Evolutionary conservation across 2,113 vertebrate genomes (phyloP).

Genomic region (Lycaon pictus): DNA sequence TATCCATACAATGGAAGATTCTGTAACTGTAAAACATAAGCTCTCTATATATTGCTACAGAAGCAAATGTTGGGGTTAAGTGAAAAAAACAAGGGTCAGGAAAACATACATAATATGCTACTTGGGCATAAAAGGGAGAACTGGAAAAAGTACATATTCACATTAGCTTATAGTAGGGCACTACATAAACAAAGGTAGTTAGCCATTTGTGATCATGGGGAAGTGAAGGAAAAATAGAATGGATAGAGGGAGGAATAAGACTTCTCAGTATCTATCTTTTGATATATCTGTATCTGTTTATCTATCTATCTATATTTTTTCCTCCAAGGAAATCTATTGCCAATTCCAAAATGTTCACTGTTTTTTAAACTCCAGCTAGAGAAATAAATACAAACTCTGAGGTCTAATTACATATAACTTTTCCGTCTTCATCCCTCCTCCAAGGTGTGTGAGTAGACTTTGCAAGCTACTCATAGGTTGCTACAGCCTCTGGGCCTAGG

Average conservation of each 20-base stretch:
- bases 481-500: neutral
- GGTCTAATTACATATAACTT: neutral
- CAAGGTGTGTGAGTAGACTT: neutral
- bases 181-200: neutral
- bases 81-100: neutral
- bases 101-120: neutral
- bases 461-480: neutral
- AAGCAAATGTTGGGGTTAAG: neutral
- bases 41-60: neutral
- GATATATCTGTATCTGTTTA: rapidly evolving
- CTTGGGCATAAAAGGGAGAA: neutral
- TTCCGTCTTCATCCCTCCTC: too few relatives aligned
- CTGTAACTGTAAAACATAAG: neutral
- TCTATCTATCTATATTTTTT: neutral
- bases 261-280: neutral
- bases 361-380: neutral
- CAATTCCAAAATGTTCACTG: neutral
- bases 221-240: neutral
- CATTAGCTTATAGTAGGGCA: neutral
- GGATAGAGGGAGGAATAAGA: neutral
- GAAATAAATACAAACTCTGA: neutral
- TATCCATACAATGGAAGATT: neutral
- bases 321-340: neutral
- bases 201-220: neutral
- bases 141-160: neutral